These are phyloP conservation scores for Malurus elegans DNA, from an alignment of 2,113 vertebrate genomes.

Conservation along the genomic window DNA sequence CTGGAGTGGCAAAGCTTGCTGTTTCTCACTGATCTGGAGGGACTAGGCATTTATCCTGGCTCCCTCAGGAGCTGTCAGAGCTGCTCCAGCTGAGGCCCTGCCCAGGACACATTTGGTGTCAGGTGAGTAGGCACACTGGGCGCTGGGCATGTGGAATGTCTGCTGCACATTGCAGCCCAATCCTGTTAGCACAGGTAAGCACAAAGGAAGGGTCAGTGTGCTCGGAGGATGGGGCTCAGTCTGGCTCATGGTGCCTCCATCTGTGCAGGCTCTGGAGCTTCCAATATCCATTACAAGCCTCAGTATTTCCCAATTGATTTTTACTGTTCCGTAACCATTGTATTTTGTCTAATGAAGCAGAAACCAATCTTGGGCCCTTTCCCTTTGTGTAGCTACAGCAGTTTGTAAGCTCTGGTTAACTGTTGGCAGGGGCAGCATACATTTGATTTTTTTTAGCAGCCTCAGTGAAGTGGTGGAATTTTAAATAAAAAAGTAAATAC, in stretches of 20 bases:
- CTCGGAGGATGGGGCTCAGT: neutral
- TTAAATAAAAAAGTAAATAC: conserved; percentile 3
- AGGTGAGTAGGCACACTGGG: neutral
- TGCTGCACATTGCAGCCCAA: neutral
- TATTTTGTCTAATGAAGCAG: conserved; percentile 62
- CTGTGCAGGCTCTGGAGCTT: neutral
- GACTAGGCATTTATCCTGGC: neutral
- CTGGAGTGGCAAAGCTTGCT: neutral
- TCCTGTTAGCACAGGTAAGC: neutral
- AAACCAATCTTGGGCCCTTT: conserved; percentile 37
- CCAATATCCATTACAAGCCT: conserved; percentile 42
- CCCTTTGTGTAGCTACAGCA: conserved; percentile 6
- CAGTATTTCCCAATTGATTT: conserved; percentile 52
- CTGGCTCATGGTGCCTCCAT: neutral
- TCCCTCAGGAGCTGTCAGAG: neutral
- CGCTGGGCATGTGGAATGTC: neutral
- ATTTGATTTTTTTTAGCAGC: neutral
- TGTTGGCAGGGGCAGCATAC: neutral
- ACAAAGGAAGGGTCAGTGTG: neutral
- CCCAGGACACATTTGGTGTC: neutral
- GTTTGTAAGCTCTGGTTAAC: conserved; percentile 36
- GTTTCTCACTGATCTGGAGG: neutral
- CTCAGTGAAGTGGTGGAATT: neutral
- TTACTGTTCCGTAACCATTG: conserved; percentile 34
- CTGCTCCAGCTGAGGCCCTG: neutral